Evolutionary conservation across 2,113 vertebrate genomes (phyloP).

Genomic region (Theristicus caerulescens): DNA sequence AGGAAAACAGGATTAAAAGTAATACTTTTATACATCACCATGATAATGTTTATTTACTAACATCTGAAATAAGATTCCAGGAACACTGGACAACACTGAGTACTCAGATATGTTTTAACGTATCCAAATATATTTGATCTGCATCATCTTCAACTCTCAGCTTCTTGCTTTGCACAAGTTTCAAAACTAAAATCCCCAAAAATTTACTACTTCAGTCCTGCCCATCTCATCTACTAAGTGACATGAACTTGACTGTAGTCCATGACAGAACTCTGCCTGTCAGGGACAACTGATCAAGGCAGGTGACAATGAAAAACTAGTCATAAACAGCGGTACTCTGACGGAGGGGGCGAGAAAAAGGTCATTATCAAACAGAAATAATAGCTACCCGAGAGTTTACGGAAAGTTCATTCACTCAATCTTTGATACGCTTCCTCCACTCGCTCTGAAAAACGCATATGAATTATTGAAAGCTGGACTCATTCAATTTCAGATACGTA

Average conservation of each 20-base stretch:
- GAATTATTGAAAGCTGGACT: background rate
- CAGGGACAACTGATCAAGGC: background rate
- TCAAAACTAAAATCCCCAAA: background rate
- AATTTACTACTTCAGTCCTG: background rate
- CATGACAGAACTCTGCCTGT: background rate
- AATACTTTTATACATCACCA: background rate
- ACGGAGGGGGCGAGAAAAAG: background rate
- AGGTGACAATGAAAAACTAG: background rate
- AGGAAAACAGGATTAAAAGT: background rate
- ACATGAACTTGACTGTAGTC: background rate
- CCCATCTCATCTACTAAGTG: background rate
- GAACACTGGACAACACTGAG: background rate
- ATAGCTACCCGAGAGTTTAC: background rate
- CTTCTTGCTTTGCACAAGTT: background rate
- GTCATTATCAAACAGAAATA: background rate
- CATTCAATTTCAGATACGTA: rapidly evolving
- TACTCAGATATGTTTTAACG: background rate
- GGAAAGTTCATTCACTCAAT: background rate
- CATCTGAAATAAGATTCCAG: background rate
- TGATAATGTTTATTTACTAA: background rate
- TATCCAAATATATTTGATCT: background rate
- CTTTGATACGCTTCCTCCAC: background rate
- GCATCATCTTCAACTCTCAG: background rate
- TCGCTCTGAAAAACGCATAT: rapidly evolving
- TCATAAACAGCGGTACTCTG: rapidly evolving